phyloP scores from a whole-genome alignment of 92 coral and sea anemone genomes.

The Umimayanthus chanpuru region DNA sequence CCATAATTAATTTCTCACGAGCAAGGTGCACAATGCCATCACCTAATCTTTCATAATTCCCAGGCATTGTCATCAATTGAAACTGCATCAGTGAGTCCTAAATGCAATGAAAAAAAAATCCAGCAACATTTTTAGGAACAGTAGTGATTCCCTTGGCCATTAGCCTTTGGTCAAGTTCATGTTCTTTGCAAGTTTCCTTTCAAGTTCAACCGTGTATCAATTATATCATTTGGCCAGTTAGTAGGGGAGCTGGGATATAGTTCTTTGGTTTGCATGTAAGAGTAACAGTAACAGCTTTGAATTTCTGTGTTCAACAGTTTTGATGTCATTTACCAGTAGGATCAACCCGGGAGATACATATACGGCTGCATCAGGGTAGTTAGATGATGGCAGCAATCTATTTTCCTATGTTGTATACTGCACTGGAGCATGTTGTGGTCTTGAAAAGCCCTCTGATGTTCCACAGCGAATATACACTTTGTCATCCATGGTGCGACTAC shows the following conservation, averaged over 20 bases:
- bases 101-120: neutral
- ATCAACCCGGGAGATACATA: slow-evolving; percentile 59
- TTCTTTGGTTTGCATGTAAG: slow-evolving; percentile 46
- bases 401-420: neutral
- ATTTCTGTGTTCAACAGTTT: slow-evolving; percentile 26
- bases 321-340: slow-evolving; percentile 53
- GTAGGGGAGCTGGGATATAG: slow-evolving; percentile 56
- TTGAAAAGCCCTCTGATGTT: slow-evolving; percentile 47
- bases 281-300: slow-evolving; percentile 44
- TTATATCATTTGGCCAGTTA: slow-evolving; percentile 58
- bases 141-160: neutral
- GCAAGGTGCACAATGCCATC: slow-evolving; percentile 45
- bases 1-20: slow-evolving; percentile 24
- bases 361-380: slow-evolving; percentile 58
- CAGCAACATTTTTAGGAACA: neutral
- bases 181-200: slow-evolving; percentile 48
- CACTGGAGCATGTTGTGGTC: slow-evolving; percentile 40
- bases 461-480: slow-evolving; percentile 48
- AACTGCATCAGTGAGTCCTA: slow-evolving; percentile 51
- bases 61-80: slow-evolving; percentile 46
- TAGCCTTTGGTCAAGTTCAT: slow-evolving; percentile 30
- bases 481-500: slow-evolving; percentile 48
- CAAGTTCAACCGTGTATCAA: slow-evolving; percentile 43
- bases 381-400: slow-evolving; percentile 28
- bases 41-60: slow-evolving; percentile 26